Base-by-base conservation (phyloP, 2,888 invertebrate genomes). In the Lymantria monacha region DNA sequence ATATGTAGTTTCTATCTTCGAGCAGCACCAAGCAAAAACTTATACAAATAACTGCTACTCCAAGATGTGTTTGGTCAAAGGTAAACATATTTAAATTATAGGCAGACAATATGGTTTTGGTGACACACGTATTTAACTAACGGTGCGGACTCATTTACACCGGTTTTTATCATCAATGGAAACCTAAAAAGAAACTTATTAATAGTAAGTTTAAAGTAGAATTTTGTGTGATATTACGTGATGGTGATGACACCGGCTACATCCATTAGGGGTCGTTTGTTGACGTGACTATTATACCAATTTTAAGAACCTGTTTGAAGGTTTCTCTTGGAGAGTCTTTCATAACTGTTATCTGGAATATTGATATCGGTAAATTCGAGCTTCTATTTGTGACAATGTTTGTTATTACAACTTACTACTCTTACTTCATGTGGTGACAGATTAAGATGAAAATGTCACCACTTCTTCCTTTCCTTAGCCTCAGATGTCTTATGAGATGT, bases 91-190 rank as follows among this genome's bases (percentile, higher is more conserved):
- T 74, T 70, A 78, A 75, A 69, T 66, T 63, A 63, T 67, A 63
- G 15, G 48, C 66, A 70, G 66, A 82, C 77, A 81, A 82, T 85
- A 81, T 79, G 72, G 71, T 76, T 48, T 75, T 77, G 79, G 84
- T 78, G 86, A 87, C 87, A 86, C 74, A 80, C 75, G 76, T 72
- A 76, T 63, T 53, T 53, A 63, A 67, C 43, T 85, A 89, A 89
- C 89, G 88, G 88, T 67, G 61, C 65, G 82, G 71, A 74, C 87
- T 80, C 81, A 83, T 85, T 87, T 80, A 75, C 78, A 64, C 72
- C 62, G 69, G 67, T 70, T 69, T 42, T 56, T 44, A 45, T 49
- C 12, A 42, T 51, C 47, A 44, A 33, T 38, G 7, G 11, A 15
- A 48, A 47, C 40, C 59, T 58, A 11, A 74, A 74, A 57, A 30